Percentiles rank a stretch among this genome's conserved stretches.
Evolutionary conservation across 2,797 vertebrate species (phyloP).

Genomic region (Sitta carolinensis): DNA sequence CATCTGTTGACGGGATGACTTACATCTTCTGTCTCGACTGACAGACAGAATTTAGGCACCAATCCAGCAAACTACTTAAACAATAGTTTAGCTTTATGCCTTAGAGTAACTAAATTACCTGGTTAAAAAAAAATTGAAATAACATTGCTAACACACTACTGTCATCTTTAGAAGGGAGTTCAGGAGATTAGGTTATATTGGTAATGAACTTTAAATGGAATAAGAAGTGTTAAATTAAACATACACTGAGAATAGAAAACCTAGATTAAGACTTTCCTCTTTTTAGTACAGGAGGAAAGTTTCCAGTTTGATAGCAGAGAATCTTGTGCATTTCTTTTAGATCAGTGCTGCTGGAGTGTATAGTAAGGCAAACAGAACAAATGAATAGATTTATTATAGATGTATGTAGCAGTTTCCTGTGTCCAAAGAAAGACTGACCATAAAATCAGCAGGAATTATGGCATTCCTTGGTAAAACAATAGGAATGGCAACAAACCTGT

Average conservation of each 20-base stretch:
- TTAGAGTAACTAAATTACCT: constrained; percentile 3
- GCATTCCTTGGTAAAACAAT: not conserved
- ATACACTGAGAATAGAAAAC: not conserved
- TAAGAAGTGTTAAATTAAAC: not conserved
- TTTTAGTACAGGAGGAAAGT: not conserved
- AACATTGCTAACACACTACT: not conserved
- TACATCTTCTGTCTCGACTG: constrained; percentile 46
- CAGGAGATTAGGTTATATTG: not conserved
- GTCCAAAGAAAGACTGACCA: not conserved
- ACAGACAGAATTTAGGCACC: constrained; percentile 42
- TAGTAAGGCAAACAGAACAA: not conserved
- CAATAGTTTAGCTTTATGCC: constrained; percentile 21
- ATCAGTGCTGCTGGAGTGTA: not conserved
- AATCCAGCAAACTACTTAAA: constrained; percentile 44
- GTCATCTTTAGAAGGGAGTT: not conserved
- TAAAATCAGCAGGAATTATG: not conserved
- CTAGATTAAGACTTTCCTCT: not conserved
- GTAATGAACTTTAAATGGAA: not conserved
- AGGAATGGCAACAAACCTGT: not conserved
- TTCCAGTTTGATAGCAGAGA: not conserved
- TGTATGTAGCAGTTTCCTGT: not conserved
- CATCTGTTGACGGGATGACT: constrained; percentile 46
- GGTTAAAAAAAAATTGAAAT: not conserved
- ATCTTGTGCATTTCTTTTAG: not conserved
- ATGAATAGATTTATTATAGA: not conserved